phyloP scores from a whole-genome alignment of 2,113 vertebrate genomes.

The human (Homo sapiens) region DNA sequence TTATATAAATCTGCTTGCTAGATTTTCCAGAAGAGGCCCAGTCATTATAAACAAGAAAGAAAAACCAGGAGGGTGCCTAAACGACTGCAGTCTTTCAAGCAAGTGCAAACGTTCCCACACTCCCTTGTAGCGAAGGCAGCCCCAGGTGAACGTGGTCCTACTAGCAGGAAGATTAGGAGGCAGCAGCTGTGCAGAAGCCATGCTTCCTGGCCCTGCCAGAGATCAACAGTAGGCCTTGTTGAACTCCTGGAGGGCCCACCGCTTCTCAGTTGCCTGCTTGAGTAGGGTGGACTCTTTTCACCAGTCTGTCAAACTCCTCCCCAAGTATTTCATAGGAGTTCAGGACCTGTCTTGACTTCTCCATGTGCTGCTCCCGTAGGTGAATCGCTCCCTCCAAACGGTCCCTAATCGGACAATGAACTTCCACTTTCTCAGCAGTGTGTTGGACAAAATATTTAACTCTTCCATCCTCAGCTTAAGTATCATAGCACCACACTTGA shows the following conservation, averaged over 20 bases:
- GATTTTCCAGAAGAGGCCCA: slow-evolving; percentile 31
- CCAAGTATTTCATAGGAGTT: slow-evolving; percentile 79
- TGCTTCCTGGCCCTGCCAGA: background rate
- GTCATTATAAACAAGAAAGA: background rate
- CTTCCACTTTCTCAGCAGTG: slow-evolving; percentile 85
- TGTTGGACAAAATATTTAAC: slow-evolving; percentile 88
- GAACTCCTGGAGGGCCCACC: slow-evolving; percentile 80
- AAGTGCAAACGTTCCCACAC: background rate
- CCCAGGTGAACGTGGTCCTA: background rate
- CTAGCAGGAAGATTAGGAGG: background rate
- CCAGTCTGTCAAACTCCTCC: slow-evolving; percentile 80
- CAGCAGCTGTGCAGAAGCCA: accelerated
- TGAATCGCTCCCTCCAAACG: slow-evolving; percentile 69
- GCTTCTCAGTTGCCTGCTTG: slow-evolving; percentile 71
- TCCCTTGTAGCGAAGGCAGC: background rate
- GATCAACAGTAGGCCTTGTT: slow-evolving; percentile 65
- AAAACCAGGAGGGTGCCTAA: background rate
- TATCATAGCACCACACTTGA: slow-evolving; percentile 89
- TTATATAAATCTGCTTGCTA: slow-evolving; percentile 21
- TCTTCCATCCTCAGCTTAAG: slow-evolving; percentile 91
- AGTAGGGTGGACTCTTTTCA: slow-evolving; percentile 79
- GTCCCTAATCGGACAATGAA: slow-evolving; percentile 87
- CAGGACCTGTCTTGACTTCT: slow-evolving; percentile 70
- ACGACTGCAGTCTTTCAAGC: background rate
- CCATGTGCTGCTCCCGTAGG: slow-evolving; percentile 73